Evolutionary conservation across 92 coral and sea anemone genomes (phyloP).

Genomic region (Muricea muricata): DNA sequence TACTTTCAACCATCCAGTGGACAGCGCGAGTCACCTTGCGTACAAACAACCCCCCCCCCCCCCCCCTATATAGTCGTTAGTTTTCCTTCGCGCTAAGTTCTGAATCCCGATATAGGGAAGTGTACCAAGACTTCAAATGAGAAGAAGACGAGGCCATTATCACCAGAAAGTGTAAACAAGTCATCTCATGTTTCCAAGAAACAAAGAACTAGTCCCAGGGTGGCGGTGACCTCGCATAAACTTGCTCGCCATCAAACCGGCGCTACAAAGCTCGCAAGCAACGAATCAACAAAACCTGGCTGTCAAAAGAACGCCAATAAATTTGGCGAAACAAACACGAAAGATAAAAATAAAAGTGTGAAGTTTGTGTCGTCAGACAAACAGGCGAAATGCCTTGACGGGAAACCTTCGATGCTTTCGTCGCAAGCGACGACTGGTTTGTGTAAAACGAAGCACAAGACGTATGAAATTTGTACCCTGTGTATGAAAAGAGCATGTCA

Average conservation of each 20-base stretch:
- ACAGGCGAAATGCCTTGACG: not conserved
- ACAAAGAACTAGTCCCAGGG: conserved; percentile 27
- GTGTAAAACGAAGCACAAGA: conserved; percentile 43
- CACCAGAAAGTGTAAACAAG: conserved; percentile 34
- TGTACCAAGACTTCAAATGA: not conserved
- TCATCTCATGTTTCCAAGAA: not conserved
- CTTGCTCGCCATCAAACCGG: conserved; percentile 11
- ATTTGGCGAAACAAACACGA: not conserved
- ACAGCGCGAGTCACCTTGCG: too few species aligned
- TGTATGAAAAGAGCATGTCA: conserved; percentile 42
- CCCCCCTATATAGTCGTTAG: too few species aligned
- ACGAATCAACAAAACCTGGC: not conserved
- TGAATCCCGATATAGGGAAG: not conserved
- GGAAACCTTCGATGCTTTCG: not conserved
- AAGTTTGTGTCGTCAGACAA: not conserved
- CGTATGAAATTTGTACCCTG: conserved; percentile 27
- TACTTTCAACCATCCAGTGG: too few species aligned
- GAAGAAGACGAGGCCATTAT: conserved; percentile 4
- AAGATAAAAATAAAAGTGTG: not conserved
- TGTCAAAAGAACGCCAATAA: not conserved
- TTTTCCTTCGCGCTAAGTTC: too few species aligned
- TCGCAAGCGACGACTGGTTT: conserved; percentile 21
- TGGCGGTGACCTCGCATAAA: conserved; percentile 33
- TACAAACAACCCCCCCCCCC: too few species aligned
- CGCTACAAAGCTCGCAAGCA: not conserved